phyloP scores from a whole-genome alignment of 1,140 invertebrate genomes.

The Pararge aegeria region DNA sequence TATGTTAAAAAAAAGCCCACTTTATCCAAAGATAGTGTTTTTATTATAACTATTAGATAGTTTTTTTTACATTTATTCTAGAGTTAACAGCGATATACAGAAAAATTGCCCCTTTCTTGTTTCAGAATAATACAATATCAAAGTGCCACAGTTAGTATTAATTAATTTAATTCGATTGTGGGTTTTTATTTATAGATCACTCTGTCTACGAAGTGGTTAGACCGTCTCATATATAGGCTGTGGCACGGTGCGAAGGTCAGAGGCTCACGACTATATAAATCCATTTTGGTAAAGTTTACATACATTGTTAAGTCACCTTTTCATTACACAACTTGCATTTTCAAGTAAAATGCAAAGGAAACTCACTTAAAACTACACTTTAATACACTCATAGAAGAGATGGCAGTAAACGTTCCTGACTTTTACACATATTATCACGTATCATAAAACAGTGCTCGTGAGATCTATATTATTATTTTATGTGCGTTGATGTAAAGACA shows the following conservation, averaged over 20 bases:
- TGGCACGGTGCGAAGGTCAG: conserved; percentile 8
- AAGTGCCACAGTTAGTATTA: too few species aligned
- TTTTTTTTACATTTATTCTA: too few species aligned
- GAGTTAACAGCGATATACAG: too few species aligned
- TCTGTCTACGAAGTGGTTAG: background rate
- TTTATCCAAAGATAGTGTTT: too few species aligned
- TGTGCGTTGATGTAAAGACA: conserved; percentile 31
- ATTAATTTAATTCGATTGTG: too few species aligned
- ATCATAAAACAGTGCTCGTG: conserved; percentile 25
- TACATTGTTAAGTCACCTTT: background rate
- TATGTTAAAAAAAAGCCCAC: too few species aligned
- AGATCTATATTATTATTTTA: conserved; percentile 25
- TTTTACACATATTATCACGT: conserved; percentile 26
- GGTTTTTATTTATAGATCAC: background rate
- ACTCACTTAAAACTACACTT: conserved; percentile 23
- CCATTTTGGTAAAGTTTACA: conserved; percentile 1
- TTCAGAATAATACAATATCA: too few species aligned
- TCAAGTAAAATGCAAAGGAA: conserved; percentile 26
- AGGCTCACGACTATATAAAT: conserved; percentile 1
- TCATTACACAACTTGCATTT: conserved; percentile 25
- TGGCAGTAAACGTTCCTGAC: conserved; percentile 25
- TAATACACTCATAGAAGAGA: conserved; percentile 13
- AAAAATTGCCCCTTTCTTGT: too few species aligned
- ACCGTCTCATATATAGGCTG: background rate
- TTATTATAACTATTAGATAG: too few species aligned